These are phyloP conservation scores for Enteromius treurensis DNA, from an alignment of 2,797 vertebrate genomes.

Conservation along the genomic window DNA sequence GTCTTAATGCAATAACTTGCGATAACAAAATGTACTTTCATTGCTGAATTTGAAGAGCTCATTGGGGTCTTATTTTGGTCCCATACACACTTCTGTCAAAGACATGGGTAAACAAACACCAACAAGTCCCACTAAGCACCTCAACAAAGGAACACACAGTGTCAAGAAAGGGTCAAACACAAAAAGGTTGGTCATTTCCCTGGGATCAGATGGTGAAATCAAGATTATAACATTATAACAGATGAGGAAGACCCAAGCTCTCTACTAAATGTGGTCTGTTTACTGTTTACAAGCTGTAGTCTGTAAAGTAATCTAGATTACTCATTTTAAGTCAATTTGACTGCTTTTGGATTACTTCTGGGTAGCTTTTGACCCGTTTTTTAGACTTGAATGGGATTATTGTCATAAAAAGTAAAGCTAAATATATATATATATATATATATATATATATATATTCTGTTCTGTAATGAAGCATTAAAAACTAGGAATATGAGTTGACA, in stretches of 20 bases:
- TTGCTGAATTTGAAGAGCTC: neutral
- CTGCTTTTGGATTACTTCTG: neutral
- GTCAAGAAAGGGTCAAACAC: neutral
- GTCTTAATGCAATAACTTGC: neutral
- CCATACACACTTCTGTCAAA: neutral
- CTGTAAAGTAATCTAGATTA: neutral
- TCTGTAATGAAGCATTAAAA: no score
- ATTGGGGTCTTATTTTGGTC: neutral
- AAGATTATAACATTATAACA: neutral
- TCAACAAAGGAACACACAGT: neutral
- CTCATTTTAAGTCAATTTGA: neutral
- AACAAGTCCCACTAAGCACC: neutral
- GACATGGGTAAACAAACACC: neutral
- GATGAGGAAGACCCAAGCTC: neutral
- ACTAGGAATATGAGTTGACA: neutral
- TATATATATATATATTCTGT: no score
- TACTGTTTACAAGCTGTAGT: neutral
- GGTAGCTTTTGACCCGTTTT: no score
- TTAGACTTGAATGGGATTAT: neutral
- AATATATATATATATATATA: no score
- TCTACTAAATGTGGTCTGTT: neutral
- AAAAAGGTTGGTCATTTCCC: neutral
- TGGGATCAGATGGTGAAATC: neutral
- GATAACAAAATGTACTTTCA: neutral
- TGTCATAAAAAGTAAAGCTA: neutral